phyloP scores from a whole-genome alignment of 2,797 vertebrate genomes.

The Anguilla pacifica region DNA sequence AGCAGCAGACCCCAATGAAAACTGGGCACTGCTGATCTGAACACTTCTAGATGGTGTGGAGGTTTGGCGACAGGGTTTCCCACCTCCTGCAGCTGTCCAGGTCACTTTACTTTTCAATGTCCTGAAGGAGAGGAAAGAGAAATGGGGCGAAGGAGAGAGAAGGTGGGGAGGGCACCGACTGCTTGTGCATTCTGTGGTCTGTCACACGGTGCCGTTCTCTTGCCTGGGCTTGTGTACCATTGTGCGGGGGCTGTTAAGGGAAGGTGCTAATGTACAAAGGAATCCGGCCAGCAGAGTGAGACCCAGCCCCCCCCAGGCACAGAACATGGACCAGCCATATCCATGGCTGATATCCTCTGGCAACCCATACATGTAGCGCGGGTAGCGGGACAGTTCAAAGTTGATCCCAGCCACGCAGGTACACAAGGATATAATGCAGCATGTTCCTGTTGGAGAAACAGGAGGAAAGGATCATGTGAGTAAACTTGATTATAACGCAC shows the following conservation, averaged over 20 bases:
- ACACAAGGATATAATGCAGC: constrained; percentile 94
- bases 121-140: constrained; percentile 56
- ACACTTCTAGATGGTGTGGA: constrained; percentile 27
- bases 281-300: constrained; percentile 92
- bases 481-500: neutral
- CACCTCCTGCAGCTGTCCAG: neutral
- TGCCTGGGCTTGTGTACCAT: constrained; percentile 87
- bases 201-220: constrained; percentile 91
- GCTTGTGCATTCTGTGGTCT: constrained; percentile 35
- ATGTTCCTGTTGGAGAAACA: constrained; percentile 78
- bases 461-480: constrained; percentile 5
- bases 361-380: constrained; percentile 88
- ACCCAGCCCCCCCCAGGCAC: constrained; percentile 92
- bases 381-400: constrained; percentile 90
- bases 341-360: constrained; percentile 95
- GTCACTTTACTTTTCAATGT: neutral
- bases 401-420: constrained; percentile 94
- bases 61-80: neutral
- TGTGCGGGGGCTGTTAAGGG: constrained; percentile 86
- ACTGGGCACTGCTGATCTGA: constrained; percentile 54
- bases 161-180: constrained; percentile 52
- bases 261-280: constrained; percentile 90
- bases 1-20: constrained; percentile 48
- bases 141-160: constrained; percentile 51
- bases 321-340: constrained; percentile 98